Conservation (phyloP, 53 echinoderm and acorn worm species). For the Henricia sp. region DNA sequence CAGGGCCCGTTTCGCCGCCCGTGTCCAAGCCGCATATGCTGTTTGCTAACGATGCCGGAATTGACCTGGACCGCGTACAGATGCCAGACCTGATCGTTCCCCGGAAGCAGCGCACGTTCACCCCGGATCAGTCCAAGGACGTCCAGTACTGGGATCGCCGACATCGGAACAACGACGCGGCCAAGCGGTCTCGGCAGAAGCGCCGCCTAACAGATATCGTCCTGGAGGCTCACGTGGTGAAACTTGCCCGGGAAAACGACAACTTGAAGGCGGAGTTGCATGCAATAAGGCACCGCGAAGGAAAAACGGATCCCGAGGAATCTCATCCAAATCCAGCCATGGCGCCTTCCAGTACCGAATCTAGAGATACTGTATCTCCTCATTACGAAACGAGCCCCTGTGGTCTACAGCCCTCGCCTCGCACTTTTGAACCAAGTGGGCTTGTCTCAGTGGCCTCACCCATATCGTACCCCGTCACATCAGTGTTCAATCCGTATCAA, state of each 20-base stretch:
- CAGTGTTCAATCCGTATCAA: neutral
- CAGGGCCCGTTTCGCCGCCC: neutral
- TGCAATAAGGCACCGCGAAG: slow-evolving; percentile 49
- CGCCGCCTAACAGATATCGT: slow-evolving; percentile 81
- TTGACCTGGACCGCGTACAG: neutral
- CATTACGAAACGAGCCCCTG: no score
- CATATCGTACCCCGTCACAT: neutral
- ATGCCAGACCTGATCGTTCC: slow-evolving; percentile 28
- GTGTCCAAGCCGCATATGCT: neutral
- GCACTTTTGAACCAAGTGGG: no score
- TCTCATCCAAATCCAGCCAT: no score
- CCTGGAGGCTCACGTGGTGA: slow-evolving; percentile 75
- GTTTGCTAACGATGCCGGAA: neutral
- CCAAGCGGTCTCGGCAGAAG: slow-evolving; percentile 91
- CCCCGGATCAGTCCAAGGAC: slow-evolving; percentile 80
- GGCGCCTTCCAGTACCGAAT: no score
- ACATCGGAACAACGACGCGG: slow-evolving; percentile 89
- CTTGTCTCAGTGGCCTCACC: neutral
- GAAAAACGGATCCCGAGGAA: neutral
- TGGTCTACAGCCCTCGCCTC: no score
- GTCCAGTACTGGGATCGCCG: slow-evolving; percentile 86
- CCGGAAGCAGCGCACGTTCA: slow-evolving; percentile 79
- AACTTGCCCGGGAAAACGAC: slow-evolving; percentile 81
- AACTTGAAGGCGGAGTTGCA: slow-evolving; percentile 72
- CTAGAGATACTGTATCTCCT: no score